phyloP scores from a whole-genome alignment of 2,888 invertebrate genomes.

The Sesamia inferens region DNA sequence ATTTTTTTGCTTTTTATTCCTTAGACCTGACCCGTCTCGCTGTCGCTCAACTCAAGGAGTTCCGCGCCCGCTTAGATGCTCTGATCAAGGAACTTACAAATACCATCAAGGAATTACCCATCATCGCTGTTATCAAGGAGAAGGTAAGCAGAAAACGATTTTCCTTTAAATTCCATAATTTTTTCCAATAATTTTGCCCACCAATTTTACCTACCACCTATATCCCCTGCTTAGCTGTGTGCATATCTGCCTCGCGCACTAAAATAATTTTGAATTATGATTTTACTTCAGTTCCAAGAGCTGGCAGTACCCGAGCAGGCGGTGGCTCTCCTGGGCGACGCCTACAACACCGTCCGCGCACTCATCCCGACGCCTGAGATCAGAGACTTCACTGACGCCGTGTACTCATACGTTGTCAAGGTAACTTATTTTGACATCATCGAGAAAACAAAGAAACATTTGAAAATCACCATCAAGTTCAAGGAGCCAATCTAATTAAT shows the following conservation, averaged over 20 bases:
- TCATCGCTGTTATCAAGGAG: conserved; percentile 79
- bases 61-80: conserved; percentile 76
- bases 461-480: too few species aligned
- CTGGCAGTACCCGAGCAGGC: conserved; percentile 90
- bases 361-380: conserved; percentile 92
- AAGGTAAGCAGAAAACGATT: conserved; percentile 71
- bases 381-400: conserved; percentile 89
- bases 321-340: conserved; percentile 88
- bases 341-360: conserved; percentile 88
- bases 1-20: conserved; percentile 7
- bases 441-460: neutral
- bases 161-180: neutral
- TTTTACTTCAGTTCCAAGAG: conserved; percentile 76
- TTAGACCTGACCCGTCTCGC: conserved; percentile 84
- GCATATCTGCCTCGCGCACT: neutral
- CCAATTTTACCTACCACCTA: too few species aligned
- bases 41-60: conserved; percentile 83
- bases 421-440: conserved; percentile 73
- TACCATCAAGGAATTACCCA: conserved; percentile 83
- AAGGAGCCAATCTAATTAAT: neutral
- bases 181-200: neutral
- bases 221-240: neutral
- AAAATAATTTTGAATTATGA: neutral
- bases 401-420: conserved; percentile 91
- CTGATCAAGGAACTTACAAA: conserved; percentile 76